These are phyloP conservation scores for Frankliniella fusca DNA, from an alignment of 2,888 invertebrate genomes.

Conservation along the genomic window DNA sequence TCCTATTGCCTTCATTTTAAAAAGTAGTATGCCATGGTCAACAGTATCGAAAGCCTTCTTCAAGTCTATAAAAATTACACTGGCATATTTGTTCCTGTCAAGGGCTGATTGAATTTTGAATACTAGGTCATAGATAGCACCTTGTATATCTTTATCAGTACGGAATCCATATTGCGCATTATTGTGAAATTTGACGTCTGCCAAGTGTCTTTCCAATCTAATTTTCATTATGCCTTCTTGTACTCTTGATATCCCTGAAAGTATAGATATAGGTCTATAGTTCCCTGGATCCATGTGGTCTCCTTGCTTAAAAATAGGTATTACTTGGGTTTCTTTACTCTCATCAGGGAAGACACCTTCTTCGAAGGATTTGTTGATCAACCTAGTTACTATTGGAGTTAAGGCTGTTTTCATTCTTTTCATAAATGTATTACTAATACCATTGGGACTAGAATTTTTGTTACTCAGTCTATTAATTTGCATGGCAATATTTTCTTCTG, in stretches of 20 bases:
- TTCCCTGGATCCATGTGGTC: too few relatives aligned
- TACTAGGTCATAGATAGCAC: too few relatives aligned
- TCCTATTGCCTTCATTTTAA: constrained; percentile 29
- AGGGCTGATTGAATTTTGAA: constrained; percentile 28
- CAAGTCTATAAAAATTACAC: constrained; percentile 33
- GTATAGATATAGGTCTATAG: too few relatives aligned
- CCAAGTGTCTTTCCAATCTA: constrained; percentile 28
- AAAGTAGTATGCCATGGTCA: constrained; percentile 29
- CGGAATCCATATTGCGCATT: constrained; percentile 35
- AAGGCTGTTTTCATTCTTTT: too few relatives aligned
- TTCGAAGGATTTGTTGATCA: too few relatives aligned
- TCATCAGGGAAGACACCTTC: not conserved
- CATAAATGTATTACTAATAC: constrained; percentile 17
- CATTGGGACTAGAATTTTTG: constrained; percentile 22
- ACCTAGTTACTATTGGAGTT: too few relatives aligned
- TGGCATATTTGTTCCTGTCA: constrained; percentile 13
- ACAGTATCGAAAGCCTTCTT: too few relatives aligned
- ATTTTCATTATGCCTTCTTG: constrained; percentile 32
- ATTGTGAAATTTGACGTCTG: constrained; percentile 22
- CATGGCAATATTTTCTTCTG: constrained; percentile 19
- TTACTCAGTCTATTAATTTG: constrained; percentile 27
- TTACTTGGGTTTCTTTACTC: constrained; percentile 32
- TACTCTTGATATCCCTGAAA: constrained; percentile 31
- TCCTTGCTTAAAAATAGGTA: too few relatives aligned
- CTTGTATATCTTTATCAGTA: constrained; percentile 29